Percentiles rank a stretch among this genome's conserved stretches.
Evolutionary conservation across 2,113 vertebrate genomes (phyloP).

Genomic region (Zootoca vivipara): DNA sequence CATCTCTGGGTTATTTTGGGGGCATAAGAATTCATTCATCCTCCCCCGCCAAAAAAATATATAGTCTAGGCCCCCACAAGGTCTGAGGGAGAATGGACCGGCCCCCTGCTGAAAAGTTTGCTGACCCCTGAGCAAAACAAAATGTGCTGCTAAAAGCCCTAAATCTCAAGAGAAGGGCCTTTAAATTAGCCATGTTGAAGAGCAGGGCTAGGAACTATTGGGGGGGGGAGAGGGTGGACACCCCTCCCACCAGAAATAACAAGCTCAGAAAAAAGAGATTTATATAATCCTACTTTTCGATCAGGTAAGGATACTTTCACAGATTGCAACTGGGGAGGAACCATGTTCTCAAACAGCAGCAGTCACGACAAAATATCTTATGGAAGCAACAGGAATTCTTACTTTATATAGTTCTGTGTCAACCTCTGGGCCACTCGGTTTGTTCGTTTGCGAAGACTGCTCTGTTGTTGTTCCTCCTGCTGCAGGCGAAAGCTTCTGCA

Average conservation of each 20-base stretch:
- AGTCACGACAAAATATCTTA: background rate
- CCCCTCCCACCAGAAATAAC: background rate
- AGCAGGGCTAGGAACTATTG: background rate
- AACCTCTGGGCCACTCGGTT: conserved; percentile 70
- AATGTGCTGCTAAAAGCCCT: background rate
- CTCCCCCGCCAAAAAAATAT: no score
- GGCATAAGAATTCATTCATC: no score
- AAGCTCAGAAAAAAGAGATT: background rate
- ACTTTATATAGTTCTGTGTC: conserved; percentile 83
- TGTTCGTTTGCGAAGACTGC: conserved; percentile 63
- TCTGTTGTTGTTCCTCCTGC: conserved; percentile 53
- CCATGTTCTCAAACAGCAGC: background rate
- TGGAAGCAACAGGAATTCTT: conserved; percentile 26
- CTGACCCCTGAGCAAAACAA: no score
- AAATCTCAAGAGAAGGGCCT: background rate
- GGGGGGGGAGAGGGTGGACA: background rate
- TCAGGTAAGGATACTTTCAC: background rate
- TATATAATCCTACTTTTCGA: background rate
- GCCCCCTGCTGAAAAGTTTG: no score
- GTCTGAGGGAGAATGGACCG: no score
- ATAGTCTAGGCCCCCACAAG: no score
- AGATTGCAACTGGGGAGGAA: background rate
- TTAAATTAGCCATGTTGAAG: background rate
- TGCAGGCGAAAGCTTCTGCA: conserved; percentile 76
- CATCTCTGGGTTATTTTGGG: no score